A percentile compares a stretch with the other conserved stretches of the same genome.
phyloP scores from a whole-genome alignment of 2,113 vertebrate genomes.

The Merops nubicus region DNA sequence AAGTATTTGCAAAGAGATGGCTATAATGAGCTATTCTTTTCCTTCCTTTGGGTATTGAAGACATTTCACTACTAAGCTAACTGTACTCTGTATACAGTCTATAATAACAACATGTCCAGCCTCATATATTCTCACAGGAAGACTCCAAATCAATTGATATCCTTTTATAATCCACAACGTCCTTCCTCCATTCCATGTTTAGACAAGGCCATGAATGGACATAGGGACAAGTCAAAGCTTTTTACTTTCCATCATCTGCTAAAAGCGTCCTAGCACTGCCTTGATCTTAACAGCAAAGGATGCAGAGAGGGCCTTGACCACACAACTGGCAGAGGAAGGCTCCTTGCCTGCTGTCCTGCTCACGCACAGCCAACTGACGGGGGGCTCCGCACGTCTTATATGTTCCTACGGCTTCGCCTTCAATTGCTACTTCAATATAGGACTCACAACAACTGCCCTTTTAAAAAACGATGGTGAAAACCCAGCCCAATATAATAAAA shows the following conservation, averaged over 20 bases:
- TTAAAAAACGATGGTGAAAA: background rate
- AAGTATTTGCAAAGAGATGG: background rate
- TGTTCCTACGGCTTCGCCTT: background rate
- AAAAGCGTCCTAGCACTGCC: background rate
- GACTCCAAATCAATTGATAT: background rate
- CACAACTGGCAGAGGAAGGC: background rate
- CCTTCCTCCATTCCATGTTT: background rate
- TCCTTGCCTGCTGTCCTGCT: background rate
- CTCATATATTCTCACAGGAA: background rate
- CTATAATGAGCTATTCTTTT: background rate
- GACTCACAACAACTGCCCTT: background rate
- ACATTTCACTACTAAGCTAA: background rate
- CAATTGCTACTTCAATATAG: background rate
- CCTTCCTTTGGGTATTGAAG: background rate
- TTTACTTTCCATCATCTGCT: background rate
- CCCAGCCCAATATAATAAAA: background rate
- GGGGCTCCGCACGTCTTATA: background rate
- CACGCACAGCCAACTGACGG: accelerated
- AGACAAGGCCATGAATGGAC: background rate
- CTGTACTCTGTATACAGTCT: background rate
- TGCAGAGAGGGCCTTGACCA: background rate
- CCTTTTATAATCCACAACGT: background rate
- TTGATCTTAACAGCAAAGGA: background rate
- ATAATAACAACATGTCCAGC: background rate
- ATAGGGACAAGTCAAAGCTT: background rate